phyloP scores from a whole-genome alignment of 1,140 invertebrate genomes.

The Temnothorax curvispinosus region DNA sequence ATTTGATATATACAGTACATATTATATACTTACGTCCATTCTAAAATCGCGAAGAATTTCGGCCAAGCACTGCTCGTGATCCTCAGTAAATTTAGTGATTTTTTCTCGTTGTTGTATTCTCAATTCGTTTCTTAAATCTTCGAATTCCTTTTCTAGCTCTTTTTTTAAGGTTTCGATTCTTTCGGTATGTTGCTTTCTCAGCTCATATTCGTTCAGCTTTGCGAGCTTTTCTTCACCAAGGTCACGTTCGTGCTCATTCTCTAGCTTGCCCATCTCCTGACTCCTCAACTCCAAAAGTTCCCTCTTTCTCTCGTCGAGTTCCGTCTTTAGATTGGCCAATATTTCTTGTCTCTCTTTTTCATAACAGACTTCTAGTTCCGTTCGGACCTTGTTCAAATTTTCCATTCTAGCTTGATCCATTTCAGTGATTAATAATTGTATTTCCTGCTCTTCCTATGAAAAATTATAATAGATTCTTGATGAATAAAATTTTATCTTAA shows the following conservation, averaged over 20 bases:
- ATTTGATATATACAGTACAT: background rate
- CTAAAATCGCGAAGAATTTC: slow-evolving; percentile 85
- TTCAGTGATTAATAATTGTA: slow-evolving; percentile 82
- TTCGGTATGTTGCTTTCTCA: slow-evolving; percentile 78
- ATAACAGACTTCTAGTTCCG: slow-evolving; percentile 82
- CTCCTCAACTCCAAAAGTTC: slow-evolving; percentile 82
- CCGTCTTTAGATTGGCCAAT: slow-evolving; percentile 79
- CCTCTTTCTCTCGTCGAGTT: slow-evolving; percentile 79
- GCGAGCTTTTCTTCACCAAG: slow-evolving; percentile 79
- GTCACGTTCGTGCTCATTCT: slow-evolving; percentile 78
- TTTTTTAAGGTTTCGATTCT: slow-evolving; percentile 79
- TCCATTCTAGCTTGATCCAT: slow-evolving; percentile 80
- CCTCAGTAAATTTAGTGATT: slow-evolving; percentile 86
- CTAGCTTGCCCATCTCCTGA: slow-evolving; percentile 80
- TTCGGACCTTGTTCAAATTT: slow-evolving; percentile 79
- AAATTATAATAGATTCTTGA: background rate
- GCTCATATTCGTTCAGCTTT: slow-evolving; percentile 78
- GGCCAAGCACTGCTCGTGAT: slow-evolving; percentile 87
- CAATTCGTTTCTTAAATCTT: slow-evolving; percentile 83
- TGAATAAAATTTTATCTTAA: background rate
- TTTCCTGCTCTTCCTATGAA: slow-evolving; percentile 79
- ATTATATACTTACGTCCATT: slow-evolving; percentile 82
- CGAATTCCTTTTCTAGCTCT: slow-evolving; percentile 81
- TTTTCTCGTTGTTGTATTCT: slow-evolving; percentile 85
- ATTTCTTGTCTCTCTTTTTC: slow-evolving; percentile 84